These are phyloP conservation scores for Agrotis clavis DNA, from an alignment of 2,888 invertebrate genomes.

Conservation along the genomic window DNA sequence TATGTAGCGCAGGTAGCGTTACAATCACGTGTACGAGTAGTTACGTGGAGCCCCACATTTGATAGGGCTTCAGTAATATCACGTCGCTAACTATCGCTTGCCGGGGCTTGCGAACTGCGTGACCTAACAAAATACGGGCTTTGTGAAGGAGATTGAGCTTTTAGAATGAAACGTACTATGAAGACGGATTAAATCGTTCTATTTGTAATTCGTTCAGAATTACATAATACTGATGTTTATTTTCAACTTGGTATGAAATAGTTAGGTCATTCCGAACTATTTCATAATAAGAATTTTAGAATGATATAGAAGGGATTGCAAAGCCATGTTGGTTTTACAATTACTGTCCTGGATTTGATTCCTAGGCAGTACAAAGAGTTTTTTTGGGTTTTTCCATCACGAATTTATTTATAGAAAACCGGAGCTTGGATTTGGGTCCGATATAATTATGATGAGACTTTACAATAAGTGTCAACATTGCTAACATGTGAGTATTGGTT, in stretches of 20 bases:
- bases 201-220: neutral
- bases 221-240: too few relatives aligned
- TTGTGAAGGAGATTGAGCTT: neutral
- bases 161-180: neutral
- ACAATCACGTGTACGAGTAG: slow-evolving; percentile 32
- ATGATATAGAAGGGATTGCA: neutral
- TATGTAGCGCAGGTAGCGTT: slow-evolving; percentile 21
- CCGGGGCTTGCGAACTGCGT: slow-evolving; percentile 30
- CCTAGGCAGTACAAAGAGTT: too few relatives aligned
- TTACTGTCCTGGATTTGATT: too few relatives aligned
- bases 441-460: too few relatives aligned
- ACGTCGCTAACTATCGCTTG: slow-evolving; percentile 39
- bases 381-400: too few relatives aligned
- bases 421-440: too few relatives aligned
- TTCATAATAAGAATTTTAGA: too few relatives aligned
- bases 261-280: too few relatives aligned
- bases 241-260: neutral
- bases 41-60: slow-evolving; percentile 32
- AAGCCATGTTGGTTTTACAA: neutral
- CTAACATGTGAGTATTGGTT: too few relatives aligned
- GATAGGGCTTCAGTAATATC: slow-evolving; percentile 38
- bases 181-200: neutral
- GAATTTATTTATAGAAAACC: too few relatives aligned
- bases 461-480: too few relatives aligned
- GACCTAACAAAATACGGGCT: neutral